Evolutionary conservation across 2,888 invertebrate species (phyloP).

Genomic region (Sialis lutaria): DNA sequence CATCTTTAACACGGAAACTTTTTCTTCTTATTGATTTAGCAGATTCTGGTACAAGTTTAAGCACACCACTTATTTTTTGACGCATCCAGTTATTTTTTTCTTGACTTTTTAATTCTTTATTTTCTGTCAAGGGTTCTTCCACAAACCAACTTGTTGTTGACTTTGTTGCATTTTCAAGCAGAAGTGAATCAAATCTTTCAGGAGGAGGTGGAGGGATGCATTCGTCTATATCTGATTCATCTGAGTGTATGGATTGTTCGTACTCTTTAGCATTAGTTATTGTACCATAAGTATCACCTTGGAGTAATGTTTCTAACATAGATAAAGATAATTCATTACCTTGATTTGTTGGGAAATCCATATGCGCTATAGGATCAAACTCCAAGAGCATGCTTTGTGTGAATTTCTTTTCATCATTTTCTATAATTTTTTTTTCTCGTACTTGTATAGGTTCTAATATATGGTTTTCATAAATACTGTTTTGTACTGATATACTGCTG

Average conservation of each 20-base stretch:
- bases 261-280: conserved; percentile 27
- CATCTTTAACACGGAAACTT: conserved; percentile 17
- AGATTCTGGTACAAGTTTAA: conserved; percentile 34
- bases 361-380: conserved; percentile 43
- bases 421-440: conserved; percentile 21
- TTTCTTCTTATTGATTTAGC: conserved; percentile 19
- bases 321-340: conserved; percentile 20
- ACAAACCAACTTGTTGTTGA: conserved; percentile 2
- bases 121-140: neutral
- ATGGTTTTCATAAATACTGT: conserved; percentile 31
- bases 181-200: conserved; percentile 44
- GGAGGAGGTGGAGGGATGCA: conserved; percentile 42
- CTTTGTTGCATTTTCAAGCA: conserved; percentile 25
- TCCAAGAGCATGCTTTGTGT: conserved; percentile 50
- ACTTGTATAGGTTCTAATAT: conserved; percentile 14
- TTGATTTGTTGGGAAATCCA: conserved; percentile 16
- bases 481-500: conserved; percentile 16
- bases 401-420: conserved; percentile 12
- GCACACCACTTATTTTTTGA: conserved; percentile 21
- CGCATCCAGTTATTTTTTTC: conserved; percentile 5
- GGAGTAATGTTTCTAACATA: conserved; percentile 46
- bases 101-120: neutral
- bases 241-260: conserved; percentile 28
- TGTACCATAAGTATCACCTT: conserved; percentile 49
- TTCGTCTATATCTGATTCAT: conserved; percentile 28